Evolutionary conservation across 2,888 invertebrate species (phyloP), one percentile per base, ranked within the genome.

Genomic region (Lithosia quadra): DNA sequence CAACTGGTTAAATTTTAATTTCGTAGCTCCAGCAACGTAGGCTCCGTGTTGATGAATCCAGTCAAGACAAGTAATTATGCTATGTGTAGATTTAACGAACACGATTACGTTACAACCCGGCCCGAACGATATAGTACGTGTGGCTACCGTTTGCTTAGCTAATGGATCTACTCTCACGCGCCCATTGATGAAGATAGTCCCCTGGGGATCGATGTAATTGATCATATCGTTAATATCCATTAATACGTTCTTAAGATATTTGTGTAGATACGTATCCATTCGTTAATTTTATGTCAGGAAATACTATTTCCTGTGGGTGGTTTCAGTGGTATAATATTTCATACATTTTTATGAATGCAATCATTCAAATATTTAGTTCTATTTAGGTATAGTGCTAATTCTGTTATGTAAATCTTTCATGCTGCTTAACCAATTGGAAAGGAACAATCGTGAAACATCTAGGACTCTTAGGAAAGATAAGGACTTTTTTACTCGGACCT

Each of bases 121-220:
- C n/a, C 49, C 49, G 49, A 7, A 49, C 49, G 49, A 49, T 49
- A 49, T 49, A 49, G 8, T 49, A 49, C 49, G n/a, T 49, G 49
- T n/a, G 49, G 49, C 49, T 49, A 49, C 49, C 49, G 49, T 49
- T 49, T 49, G 49, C 8, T 49, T n/a, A 49, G 49, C 49, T 49
- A 49, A 49, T 49, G 49, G 49, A 49, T 49, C 49, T 49, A 49
- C n/a, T 49, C 49, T 49, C 49, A n/a, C n/a, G n/a, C 49, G 49
- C 49, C 49, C 49, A n/a, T 49, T 49, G 49, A 49, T 7, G 49
- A 49, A 49, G 49, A 9, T 49, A 49, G n/a, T 49, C 49, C 49
- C 49, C n/a, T 49, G n/a, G 49, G 49, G n/a, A 49, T n/a, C 49
- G 8, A 49, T 49, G 49, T 49, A 7, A 49, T 49, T 49, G 49